Conservation (phyloP, 2,888 invertebrate species). For the Epirrita christyi region DNA sequence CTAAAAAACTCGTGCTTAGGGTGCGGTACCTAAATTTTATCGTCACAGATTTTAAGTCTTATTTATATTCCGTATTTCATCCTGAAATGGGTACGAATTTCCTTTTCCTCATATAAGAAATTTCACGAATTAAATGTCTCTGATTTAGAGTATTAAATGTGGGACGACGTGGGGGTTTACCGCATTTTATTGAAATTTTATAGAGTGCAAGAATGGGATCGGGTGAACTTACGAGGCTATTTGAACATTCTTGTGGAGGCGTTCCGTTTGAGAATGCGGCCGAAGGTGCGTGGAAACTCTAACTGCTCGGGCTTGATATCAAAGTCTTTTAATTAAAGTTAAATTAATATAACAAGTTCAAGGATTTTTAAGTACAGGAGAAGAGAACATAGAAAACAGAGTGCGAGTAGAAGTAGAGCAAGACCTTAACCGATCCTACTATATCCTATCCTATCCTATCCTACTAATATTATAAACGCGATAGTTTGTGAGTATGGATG, state of each 20-base stretch:
- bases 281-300: neutral
- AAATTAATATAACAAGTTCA: no score
- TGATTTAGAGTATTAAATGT: conserved; percentile 16
- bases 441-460: no score
- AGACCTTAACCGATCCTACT: no score
- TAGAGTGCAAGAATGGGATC: conserved; percentile 22
- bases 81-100: conserved; percentile 3
- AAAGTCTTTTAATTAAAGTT: no score
- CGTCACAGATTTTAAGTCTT: conserved; percentile 4
- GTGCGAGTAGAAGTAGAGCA: no score
- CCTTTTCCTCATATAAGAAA: conserved; percentile 1
- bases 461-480: no score
- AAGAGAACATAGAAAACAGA: no score
- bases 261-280: conserved; percentile 9
- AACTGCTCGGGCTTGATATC: neutral
- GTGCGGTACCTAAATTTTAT: neutral
- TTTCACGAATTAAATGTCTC: neutral
- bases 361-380: no score
- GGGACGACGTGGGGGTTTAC: conserved; percentile 9
- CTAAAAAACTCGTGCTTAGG: no score
- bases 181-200: conserved; percentile 37
- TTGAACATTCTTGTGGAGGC: conserved; percentile 22
- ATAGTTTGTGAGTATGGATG: no score
- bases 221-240: conserved; percentile 16
- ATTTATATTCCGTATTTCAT: conserved; percentile 2